Base-by-base conservation (phyloP, 2,888 invertebrate genomes). In the Branchellion lobata region DNA sequence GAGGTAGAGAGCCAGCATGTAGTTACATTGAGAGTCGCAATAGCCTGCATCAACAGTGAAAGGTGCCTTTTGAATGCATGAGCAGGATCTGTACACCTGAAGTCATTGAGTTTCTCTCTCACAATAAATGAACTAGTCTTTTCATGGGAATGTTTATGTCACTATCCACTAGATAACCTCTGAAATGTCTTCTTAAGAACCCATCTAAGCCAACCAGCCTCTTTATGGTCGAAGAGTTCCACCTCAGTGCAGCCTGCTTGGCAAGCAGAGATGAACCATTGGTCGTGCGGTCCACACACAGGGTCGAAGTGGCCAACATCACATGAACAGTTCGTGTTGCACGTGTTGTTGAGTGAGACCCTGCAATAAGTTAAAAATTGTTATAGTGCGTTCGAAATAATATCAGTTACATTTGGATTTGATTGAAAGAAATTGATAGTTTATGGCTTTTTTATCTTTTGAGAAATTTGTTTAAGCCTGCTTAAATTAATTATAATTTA, bases 231-330 rank as follows among this genome's bases (percentile, higher is more conserved):
- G 5, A 57, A 5, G 5, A n/a, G 3, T 24, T 57, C 21, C 5
- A 33, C 24, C 31, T 33, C n/a, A 14, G 1, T 86, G 85, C 92
- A 93, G 1, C 92, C 92, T 1, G 92, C 92, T 84, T 91, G 91
- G 85, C 92, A 93, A 0, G 92, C 91, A 0, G 91, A 92, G 85
- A 91, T 92, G 85, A 90, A 92, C 0, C 91, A 91, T 11, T 88
- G 86, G 11, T 89, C 88, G 81, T 89, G 89, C 81, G 88, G 88
- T 0, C 90, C 90, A 84, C 92, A 92, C 57, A 92, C 90, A 0
- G 92, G 92, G 74, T 90, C 88, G 84, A 92, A 92, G 82, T 90
- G 89, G 14, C 90, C 88, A 33, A 87, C 86, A 1, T 88, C 88
- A 85, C 92, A 92, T 57, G 88, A 88, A 85, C 92, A 92, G 78